Evolutionary conservation across 2,797 vertebrate genomes (phyloP).

Genomic region (Arrhamphus sclerolepis): DNA sequence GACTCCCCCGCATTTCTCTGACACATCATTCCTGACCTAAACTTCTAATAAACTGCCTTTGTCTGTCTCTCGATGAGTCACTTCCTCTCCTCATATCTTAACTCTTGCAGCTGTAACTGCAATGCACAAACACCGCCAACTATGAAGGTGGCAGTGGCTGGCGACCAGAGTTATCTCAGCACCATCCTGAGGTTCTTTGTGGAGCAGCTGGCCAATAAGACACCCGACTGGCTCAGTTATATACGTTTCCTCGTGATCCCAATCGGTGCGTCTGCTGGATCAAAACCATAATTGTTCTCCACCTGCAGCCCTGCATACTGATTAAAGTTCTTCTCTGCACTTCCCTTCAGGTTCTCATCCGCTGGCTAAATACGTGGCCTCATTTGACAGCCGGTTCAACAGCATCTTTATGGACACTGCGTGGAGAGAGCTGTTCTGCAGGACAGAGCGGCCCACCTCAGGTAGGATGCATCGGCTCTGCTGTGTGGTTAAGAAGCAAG

Average conservation of each 20-base stretch:
- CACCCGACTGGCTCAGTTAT: conserved; percentile 86
- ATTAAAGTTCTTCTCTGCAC: background rate
- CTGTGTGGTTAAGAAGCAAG: conserved; percentile 25
- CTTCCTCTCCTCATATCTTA: background rate
- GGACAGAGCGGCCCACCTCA: conserved; percentile 81
- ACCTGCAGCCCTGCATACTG: background rate
- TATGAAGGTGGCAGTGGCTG: conserved; percentile 84
- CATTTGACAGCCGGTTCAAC: conserved; percentile 85
- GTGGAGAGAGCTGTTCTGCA: conserved; percentile 85
- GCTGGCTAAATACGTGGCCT: conserved; percentile 84
- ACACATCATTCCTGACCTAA: conserved; percentile 23
- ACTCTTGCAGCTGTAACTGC: conserved; percentile 82
- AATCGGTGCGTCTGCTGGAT: conserved; percentile 71
- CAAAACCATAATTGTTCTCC: background rate
- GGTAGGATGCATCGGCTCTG: conserved; percentile 63
- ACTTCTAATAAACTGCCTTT: conserved; percentile 11
- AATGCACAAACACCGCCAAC: conserved; percentile 86
- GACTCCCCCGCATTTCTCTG: conserved; percentile 9
- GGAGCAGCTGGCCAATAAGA: conserved; percentile 88
- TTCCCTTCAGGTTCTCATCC: conserved; percentile 81
- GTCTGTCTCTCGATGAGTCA: conserved; percentile 8
- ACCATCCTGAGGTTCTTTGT: conserved; percentile 86
- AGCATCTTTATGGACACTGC: conserved; percentile 85
- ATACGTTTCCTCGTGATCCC: conserved; percentile 87
- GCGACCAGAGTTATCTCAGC: conserved; percentile 87